Evolutionary conservation across 2,888 invertebrate species (phyloP), one percentile per base, ranked within the genome.

Genomic region (Rotaria magnacalcarata): DNA sequence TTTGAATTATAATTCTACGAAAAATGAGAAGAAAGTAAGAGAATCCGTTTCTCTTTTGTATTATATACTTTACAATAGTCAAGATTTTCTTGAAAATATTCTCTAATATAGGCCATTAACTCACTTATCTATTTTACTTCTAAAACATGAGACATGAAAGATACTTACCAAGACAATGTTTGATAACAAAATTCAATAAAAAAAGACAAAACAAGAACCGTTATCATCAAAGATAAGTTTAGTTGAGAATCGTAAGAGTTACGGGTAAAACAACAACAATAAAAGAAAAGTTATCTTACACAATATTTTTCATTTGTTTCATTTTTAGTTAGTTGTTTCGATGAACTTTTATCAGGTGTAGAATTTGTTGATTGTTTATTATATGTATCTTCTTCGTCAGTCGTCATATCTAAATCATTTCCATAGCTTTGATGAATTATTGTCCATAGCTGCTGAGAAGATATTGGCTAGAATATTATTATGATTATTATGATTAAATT

Each of bases 341-440:
- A 34, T 41, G 34, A 67, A 1, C 14, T 67, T 67, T 34, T 67
- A 0, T 41, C 67, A 19, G 27, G 16, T 67, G 67, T 67, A 27
- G 67, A 67, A 34, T 34, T 67, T 1, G 1, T 67, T 34, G 34
- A 34, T 67, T 34, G 19, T 67, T 67, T 67, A n/a, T 80, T 16
- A 47, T 80, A 47, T 8, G 24, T 47, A 47, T 80, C 96, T 80
- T 80, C 80, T 43, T 80, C 80, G 91, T 96, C 96, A 85, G 95
- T 95, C 84, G 96, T 96, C 90, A 97, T 93, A 84, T 96, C 96
- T 88, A 97, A 92, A 92, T 97, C 96, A 90, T 95, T 95, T 85
- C 97, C 97, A 92, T 97, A 97, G 90, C 95, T 95, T 89, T 94
- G 94, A 92, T 96, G 96, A 88, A 97, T 95, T 94, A 94, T 94